These are phyloP conservation scores for Dendrolimus pini DNA, from an alignment of 2,888 invertebrate species.

Conservation along the genomic window DNA sequence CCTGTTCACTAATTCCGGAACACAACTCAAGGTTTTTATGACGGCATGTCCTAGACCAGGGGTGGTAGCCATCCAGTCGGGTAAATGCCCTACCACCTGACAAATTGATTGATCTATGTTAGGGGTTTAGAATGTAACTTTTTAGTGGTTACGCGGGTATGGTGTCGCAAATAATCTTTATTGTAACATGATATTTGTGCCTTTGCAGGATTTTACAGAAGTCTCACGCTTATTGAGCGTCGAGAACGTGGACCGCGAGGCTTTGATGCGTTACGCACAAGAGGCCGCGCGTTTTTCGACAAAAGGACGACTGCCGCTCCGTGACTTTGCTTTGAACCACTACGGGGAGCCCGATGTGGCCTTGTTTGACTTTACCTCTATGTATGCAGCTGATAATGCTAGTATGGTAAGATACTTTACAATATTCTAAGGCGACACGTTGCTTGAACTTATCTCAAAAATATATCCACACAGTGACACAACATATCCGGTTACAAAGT, in stretches of 20 bases:
- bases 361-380: constrained; percentile 99
- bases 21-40: too few relatives aligned
- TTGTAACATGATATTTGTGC: neutral
- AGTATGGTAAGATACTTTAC: constrained; percentile 82
- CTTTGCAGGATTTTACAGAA: constrained; percentile 88
- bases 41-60: too few relatives aligned
- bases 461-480: too few relatives aligned
- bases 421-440: neutral
- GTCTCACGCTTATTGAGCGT: constrained; percentile 90
- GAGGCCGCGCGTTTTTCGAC: constrained; percentile 98
- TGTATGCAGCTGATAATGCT: constrained; percentile 98
- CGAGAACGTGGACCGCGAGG: constrained; percentile 94
- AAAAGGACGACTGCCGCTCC: constrained; percentile 87
- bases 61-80: too few relatives aligned
- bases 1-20: too few relatives aligned
- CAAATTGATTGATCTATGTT: too few relatives aligned
- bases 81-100: too few relatives aligned
- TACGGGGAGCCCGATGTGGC: constrained; percentile 98
- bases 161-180: too few relatives aligned
- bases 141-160: too few relatives aligned
- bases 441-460: too few relatives aligned
- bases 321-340: constrained; percentile 98
- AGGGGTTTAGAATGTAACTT: too few relatives aligned
- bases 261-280: constrained; percentile 91
- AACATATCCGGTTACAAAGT: too few relatives aligned